Percentiles rank a stretch among this genome's conserved stretches.
phyloP scores from a whole-genome alignment of 2,797 vertebrate species.

The Pangasius mekongensis region DNA sequence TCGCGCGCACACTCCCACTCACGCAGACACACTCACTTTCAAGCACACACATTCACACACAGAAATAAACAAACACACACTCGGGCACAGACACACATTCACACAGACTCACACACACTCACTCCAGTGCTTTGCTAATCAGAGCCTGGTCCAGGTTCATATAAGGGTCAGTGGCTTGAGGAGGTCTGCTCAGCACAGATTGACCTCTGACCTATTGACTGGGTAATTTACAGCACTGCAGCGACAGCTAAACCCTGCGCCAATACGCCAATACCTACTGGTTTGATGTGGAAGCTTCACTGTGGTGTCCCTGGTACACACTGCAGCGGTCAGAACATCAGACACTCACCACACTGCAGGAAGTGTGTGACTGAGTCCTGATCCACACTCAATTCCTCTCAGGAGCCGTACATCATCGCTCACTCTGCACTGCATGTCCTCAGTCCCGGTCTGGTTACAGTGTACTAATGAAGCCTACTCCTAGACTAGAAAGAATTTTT shows the following conservation, averaged over 20 bases:
- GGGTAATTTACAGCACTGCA: conserved; percentile 14
- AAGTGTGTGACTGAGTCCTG: not conserved
- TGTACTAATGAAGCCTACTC: not conserved
- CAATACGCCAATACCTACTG: conserved; percentile 7
- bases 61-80: no score
- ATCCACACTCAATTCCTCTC: not conserved
- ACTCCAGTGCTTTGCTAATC: conserved; percentile 26
- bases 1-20: not conserved
- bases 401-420: not conserved
- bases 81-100: not conserved
- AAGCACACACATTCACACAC: not conserved
- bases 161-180: conserved; percentile 20
- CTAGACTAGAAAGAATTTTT: not conserved
- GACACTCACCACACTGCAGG: not conserved
- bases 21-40: not conserved
- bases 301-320: not conserved
- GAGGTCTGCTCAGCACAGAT: conserved; percentile 21
- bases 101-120: conserved; percentile 11
- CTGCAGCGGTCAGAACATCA: not conserved
- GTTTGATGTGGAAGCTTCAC: not conserved
- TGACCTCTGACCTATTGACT: conserved; percentile 46
- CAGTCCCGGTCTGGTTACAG: not conserved
- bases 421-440: not conserved
- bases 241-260: not conserved
- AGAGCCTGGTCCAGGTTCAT: conserved; percentile 52